Conservation (phyloP, 1,140 invertebrate species). For the Physella acuta region DNA sequence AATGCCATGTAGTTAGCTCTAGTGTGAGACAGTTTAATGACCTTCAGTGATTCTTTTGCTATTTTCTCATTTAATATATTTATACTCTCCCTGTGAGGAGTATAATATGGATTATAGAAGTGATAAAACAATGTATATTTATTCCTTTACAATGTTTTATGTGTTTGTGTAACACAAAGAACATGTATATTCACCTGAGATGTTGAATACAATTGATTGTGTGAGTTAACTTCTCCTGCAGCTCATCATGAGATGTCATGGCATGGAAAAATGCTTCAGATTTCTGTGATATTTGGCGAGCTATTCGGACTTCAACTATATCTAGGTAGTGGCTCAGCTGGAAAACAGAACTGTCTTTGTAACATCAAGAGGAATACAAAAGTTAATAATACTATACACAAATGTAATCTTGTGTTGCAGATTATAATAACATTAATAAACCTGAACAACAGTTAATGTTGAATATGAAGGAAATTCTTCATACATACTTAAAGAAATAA, state of each 20-base stretch:
- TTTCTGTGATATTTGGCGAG: slow-evolving; percentile 91
- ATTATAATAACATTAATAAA: too few relatives aligned
- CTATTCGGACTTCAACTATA: slow-evolving; percentile 92
- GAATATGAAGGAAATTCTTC: background rate
- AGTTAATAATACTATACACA: too few relatives aligned
- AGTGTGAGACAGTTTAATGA: slow-evolving; percentile 66
- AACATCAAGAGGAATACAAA: background rate
- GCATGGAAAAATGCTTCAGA: slow-evolving; percentile 95
- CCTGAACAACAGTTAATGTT: too few relatives aligned
- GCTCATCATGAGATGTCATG: slow-evolving; percentile 88
- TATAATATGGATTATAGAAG: too few relatives aligned
- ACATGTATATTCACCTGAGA: slow-evolving; percentile 70
- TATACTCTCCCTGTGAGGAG: slow-evolving; percentile 62
- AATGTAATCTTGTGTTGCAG: too few relatives aligned
- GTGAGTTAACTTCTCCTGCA: slow-evolving; percentile 68
- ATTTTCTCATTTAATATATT: slow-evolving; percentile 75
- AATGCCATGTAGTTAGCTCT: slow-evolving; percentile 62
- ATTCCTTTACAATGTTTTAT: too few relatives aligned
- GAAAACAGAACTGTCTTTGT: slow-evolving; percentile 25
- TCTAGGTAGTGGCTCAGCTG: slow-evolving; percentile 92
- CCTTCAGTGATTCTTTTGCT: slow-evolving; percentile 77
- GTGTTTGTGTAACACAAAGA: too few relatives aligned
- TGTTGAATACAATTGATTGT: slow-evolving; percentile 79
- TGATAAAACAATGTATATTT: too few relatives aligned
- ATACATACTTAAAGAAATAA: too few relatives aligned